phyloP scores from a whole-genome alignment of 2,797 vertebrate genomes.

The Characodon lateralis region DNA sequence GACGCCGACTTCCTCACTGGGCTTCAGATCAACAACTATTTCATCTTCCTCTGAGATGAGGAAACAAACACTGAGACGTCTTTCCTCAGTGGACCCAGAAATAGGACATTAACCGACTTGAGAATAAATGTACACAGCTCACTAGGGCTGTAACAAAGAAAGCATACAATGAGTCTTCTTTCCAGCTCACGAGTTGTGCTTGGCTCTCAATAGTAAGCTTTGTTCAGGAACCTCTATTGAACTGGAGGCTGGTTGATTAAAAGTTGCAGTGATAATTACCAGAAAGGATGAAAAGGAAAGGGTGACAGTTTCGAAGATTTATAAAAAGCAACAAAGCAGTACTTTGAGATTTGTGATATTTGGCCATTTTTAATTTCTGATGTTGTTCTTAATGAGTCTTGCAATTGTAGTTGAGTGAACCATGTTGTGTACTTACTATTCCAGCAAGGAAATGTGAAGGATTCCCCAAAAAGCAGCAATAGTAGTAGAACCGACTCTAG shows the following conservation, averaged over 20 bases:
- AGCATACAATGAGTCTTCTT: slow-evolving; percentile 64
- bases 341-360: slow-evolving; percentile 49
- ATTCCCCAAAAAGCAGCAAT: slow-evolving; percentile 60
- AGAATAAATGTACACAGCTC: slow-evolving; percentile 36
- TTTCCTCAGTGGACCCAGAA: slow-evolving; percentile 45
- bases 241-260: slow-evolving; percentile 61
- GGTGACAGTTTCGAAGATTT: slow-evolving; percentile 2
- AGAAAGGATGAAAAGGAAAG: slow-evolving; percentile 34
- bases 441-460: slow-evolving; percentile 33
- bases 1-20: slow-evolving; percentile 3
- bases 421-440: slow-evolving; percentile 28
- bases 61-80: slow-evolving; percentile 12
- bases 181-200: slow-evolving; percentile 51
- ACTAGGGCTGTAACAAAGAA: slow-evolving; percentile 39
- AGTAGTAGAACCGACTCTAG: slow-evolving; percentile 35
- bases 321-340: slow-evolving; percentile 3
- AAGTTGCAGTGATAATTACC: slow-evolving; percentile 35
- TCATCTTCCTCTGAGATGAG: slow-evolving; percentile 21
- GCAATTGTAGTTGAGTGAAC: slow-evolving; percentile 20
- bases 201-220: slow-evolving; percentile 61
- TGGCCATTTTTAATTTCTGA: slow-evolving; percentile 29
- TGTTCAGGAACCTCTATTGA: slow-evolving; percentile 46
- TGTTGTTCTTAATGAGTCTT: slow-evolving; percentile 24
- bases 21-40: slow-evolving; percentile 15
- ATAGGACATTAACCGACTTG: slow-evolving; percentile 50